Evolutionary conservation across 1,140 invertebrate species (phyloP), one percentile per base, ranked within the genome.

Genomic region (Eufriesea mexicana): DNA sequence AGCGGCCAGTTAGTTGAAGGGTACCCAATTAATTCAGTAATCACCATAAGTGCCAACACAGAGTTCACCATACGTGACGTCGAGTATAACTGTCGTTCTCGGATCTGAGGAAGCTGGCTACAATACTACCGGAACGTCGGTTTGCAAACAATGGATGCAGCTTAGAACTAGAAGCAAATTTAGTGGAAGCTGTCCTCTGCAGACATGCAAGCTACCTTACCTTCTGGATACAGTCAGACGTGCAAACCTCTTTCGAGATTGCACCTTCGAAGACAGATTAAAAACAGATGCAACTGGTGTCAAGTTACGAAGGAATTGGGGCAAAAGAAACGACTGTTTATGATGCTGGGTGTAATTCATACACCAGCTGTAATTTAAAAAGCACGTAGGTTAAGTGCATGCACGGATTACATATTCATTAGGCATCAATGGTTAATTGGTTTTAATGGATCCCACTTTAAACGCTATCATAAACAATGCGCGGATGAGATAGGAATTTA

Each of bases 121-220:
- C 42, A 79, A 79, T 79, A 35, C 66, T 57, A 45, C 45, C 45
- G 45, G 54, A 51, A 72, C 28, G 45, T 72, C 47, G 23, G 68
- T 79, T 42, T 9, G 47, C 57, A 79, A 72, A 79, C 78, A 79
- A 72, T 72, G 47, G 55, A 61, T 45, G 23, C 47, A 23, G 78
- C 55, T 72, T 72, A 72, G 57, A 49, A 47, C 54, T n/a, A 55
- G 55, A 70, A 61, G 54, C 70, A 78, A 78, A 78, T 79, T 79
- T 70, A 47, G 55, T 28, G 23, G 42, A 61, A 72, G 25, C 68
- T 72, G 28, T 72, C 59, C 25, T 71, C 28, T 14, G 23, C 4
- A 25, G 45, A 51, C 23, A 18, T n/a, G 55, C 47, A 25, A 72
- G 16, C 23, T 49, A 42, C 8, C 49, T 10, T 72, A 59, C 45